Conservation (phyloP, 2,797 vertebrate species). For the Sarcoramphus papa region DNA sequence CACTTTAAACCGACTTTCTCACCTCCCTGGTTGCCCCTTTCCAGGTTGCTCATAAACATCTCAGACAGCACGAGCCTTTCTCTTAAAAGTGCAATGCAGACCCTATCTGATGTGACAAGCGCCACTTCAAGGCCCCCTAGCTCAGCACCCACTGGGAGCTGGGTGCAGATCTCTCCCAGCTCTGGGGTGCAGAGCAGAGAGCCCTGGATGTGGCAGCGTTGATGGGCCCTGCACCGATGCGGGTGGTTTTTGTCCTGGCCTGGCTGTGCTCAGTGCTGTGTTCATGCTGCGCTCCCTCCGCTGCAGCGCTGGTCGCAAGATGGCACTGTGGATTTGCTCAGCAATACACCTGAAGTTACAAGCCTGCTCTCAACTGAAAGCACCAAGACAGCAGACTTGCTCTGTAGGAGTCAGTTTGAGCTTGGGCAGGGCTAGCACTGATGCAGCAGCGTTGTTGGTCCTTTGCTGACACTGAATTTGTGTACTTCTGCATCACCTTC, state of each 20-base stretch:
- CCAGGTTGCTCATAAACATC: background rate
- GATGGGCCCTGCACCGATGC: fast-evolving
- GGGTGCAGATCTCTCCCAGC: background rate
- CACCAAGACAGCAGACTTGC: background rate
- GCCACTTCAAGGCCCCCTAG: fast-evolving
- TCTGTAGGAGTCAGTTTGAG: background rate
- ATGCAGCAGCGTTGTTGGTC: background rate
- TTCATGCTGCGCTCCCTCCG: fast-evolving
- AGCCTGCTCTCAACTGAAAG: background rate
- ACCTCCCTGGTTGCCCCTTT: background rate
- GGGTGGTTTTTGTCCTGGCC: too few species aligned
- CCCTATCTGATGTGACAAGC: background rate
- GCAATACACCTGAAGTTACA: background rate
- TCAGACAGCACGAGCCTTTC: background rate
- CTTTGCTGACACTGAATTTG: background rate
- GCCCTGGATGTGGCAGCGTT: background rate
- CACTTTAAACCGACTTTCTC: background rate
- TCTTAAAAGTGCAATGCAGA: too few species aligned
- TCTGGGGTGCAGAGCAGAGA: background rate
- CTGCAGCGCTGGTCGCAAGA: background rate
- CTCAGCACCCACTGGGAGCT: background rate
- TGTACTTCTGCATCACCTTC: background rate
- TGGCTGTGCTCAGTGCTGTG: fast-evolving
- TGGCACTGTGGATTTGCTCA: slow-evolving; percentile 25
- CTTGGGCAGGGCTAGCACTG: background rate